Evolutionary conservation across 1,140 invertebrate species (phyloP), one percentile per base, ranked within the genome.

Genomic region (Pollicipes pollicipes): DNA sequence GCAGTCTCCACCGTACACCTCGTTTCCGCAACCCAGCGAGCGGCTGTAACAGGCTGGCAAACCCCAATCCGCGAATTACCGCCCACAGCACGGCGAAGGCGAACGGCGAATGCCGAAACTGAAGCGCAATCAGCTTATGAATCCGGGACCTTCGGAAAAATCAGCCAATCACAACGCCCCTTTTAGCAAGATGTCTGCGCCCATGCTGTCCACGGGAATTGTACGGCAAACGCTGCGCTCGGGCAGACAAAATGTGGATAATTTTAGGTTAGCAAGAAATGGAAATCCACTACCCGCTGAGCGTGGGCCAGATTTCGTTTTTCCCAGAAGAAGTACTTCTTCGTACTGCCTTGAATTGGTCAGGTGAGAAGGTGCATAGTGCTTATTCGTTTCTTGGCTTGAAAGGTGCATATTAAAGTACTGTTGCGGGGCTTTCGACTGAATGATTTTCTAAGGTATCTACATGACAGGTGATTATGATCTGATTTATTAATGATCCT

Each of bases 61-160:
- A n/a, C n/a, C n/a, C n/a, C n/a, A n/a, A n/a, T n/a, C n/a, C 17
- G 24, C 21, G 45, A 58, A 58, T 2, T 21, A 58, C 45, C 13
- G 6, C 32, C 45, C 13, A 58, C 45, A 58, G 13, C 13, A 58
- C 45, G n/a, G n/a, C n/a, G n/a, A n/a, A n/a, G 21, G 45, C 45
- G 45, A 21, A 58, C 45, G 45, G 17, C 45, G 45, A 58, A 58
- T 58, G 45, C 45, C 13, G n/a, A n/a, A 58, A 58, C 24, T 58
- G 45, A 58, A 58, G 45, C 45, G 45, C 45, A 58, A 58, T 58
- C 45, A 58, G 45, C 45, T 58, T 58, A 58, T 58, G 45, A 58
- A 58, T 58, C 45, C 45, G 45, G 45, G 45, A 58, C 45, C 45
- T 58, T 58, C 24, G 8, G 45, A 21, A 10, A 10, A 58, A 24